phyloP scores from a whole-genome alignment of 2,797 vertebrate genomes.

The Acomys russatus region DNA sequence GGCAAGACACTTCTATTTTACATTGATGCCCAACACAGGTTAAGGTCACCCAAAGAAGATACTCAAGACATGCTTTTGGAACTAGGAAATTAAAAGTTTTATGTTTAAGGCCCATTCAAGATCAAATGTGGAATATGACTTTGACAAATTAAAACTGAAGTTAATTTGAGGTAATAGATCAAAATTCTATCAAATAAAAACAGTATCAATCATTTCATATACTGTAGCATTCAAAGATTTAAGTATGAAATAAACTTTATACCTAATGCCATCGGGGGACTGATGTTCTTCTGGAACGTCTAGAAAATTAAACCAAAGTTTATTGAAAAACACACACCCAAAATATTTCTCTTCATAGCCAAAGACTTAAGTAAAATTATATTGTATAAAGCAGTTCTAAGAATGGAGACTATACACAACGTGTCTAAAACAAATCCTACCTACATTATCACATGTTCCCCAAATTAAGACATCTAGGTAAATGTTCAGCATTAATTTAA shows the following conservation, averaged over 20 bases:
- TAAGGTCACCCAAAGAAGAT: background rate
- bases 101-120: slow-evolving; percentile 1
- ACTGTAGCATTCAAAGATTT: background rate
- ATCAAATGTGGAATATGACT: slow-evolving; percentile 3
- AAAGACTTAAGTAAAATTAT: slow-evolving; percentile 37
- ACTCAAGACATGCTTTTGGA: background rate
- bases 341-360: background rate
- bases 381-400: background rate
- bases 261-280: slow-evolving; percentile 89
- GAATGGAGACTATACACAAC: background rate
- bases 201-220: slow-evolving; percentile 24
- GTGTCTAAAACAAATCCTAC: background rate
- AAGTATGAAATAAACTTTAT: slow-evolving; percentile 66
- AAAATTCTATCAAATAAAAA: slow-evolving; percentile 29
- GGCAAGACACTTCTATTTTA: background rate
- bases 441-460: background rate
- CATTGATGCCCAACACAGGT: background rate
- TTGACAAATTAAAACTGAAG: slow-evolving; percentile 33
- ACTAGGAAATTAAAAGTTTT: background rate
- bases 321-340: background rate
- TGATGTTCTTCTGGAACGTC: slow-evolving; percentile 88
- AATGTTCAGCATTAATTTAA: slow-evolving; percentile 50
- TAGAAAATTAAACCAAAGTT: slow-evolving; percentile 77
- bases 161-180: background rate
- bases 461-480: slow-evolving; percentile 28